Evolutionary conservation across 1,140 invertebrate genomes (phyloP), one percentile per base, ranked within the genome.

Genomic region (Harlomillsia oculata): DNA sequence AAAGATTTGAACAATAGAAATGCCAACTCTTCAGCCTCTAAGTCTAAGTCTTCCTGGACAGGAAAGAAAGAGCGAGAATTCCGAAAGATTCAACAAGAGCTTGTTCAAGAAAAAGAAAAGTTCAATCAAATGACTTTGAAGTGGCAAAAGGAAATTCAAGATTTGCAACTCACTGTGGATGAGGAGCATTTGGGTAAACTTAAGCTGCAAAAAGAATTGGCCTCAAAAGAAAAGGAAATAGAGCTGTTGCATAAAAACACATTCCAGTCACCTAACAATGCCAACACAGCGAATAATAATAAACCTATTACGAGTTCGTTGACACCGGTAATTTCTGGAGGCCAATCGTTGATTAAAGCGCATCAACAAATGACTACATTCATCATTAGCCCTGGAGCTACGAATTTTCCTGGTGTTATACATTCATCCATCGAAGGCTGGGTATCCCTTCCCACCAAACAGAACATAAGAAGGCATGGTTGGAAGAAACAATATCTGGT

Each of bases 401-500:
- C n/a, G n/a, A n/a, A n/a, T n/a, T n/a, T n/a, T n/a, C n/a, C n/a
- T n/a, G n/a, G n/a, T n/a, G n/a, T n/a, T n/a, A n/a, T n/a, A n/a
- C n/a, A n/a, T n/a, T n/a, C n/a, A n/a, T n/a, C n/a, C n/a, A 53
- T 97, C 60, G 93, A 97, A 73, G 94, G 93, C 40, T 97, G 92
- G 90, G 75, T 98, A 9, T 90, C 88, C 40, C 83, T 97, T 63
- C 94, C 94, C 23, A 90, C 87, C 66, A 95, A 94, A 70, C 88
- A 92, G 71, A 97, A 97, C 70, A 94, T 95, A 53, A 82, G 87
- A 54, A 78, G 90, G 52, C 90, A 96, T 72, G 92, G 91, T 25
- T 98, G 94, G 94, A 89, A 87, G 72, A 93, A 91, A 66, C 92
- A 97, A 72, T 97, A 90, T 72, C 91, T 97, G 5, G 92, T 97